Evolutionary conservation across 1,140 invertebrate species (phyloP).

Genomic region (Argopecten irradians): DNA sequence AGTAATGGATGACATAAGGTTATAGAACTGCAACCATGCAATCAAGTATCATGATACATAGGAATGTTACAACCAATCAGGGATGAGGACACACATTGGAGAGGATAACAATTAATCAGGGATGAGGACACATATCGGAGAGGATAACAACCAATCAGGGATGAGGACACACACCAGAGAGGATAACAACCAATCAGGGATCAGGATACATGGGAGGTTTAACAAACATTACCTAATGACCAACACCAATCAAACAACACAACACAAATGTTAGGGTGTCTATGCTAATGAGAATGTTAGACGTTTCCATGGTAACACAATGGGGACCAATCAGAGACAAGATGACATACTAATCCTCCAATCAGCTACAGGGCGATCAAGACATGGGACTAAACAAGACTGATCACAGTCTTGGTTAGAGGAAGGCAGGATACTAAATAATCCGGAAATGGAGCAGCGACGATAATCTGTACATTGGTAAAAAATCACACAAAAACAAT

Average conservation of each 20-base stretch:
- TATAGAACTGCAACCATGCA: neutral
- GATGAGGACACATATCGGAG: no score
- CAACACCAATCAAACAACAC: neutral
- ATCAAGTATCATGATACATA: no score
- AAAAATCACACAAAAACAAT: neutral
- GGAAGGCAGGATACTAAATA: neutral
- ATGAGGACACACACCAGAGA: neutral
- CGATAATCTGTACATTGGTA: constrained; percentile 7
- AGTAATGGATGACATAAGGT: neutral
- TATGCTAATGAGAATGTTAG: neutral
- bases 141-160: neutral
- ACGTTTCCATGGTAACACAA: neutral
- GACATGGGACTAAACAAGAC: neutral
- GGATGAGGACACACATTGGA: no score
- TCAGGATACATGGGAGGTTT: neutral
- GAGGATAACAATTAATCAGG: no score
- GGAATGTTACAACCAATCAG: neutral
- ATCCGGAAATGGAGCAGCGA: neutral
- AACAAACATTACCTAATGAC: neutral
- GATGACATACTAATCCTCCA: constrained; percentile 13
- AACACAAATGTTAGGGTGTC: neutral
- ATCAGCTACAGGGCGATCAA: neutral
- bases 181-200: neutral
- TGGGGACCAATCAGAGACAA: constrained; percentile 14
- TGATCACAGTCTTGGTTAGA: neutral